Percentiles rank a stretch among this genome's conserved stretches.
phyloP scores from a whole-genome alignment of 2,113 vertebrate genomes.

The Petrocephalus zakoni region DNA sequence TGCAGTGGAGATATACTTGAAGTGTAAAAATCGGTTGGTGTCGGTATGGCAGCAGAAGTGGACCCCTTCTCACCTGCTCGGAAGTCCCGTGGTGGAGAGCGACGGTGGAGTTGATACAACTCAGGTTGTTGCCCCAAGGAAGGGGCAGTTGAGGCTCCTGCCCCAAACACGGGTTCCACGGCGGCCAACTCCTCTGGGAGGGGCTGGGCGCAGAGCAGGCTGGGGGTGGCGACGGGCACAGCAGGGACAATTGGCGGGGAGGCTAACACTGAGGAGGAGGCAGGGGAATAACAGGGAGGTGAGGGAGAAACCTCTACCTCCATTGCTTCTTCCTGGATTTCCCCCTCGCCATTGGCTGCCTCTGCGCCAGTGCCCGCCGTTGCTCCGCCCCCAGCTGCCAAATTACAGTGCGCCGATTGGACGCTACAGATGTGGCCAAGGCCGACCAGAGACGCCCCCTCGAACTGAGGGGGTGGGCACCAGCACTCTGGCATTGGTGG shows the following conservation, averaged over 20 bases:
- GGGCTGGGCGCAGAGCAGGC: slow-evolving; percentile 62
- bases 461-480: slow-evolving; percentile 28
- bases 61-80: slow-evolving; percentile 57
- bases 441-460: slow-evolving; percentile 28
- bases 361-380: slow-evolving; percentile 26
- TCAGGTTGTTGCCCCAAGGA: slow-evolving; percentile 68
- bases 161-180: slow-evolving; percentile 72
- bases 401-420: slow-evolving; percentile 42
- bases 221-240: slow-evolving; percentile 46
- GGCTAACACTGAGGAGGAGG: slow-evolving; percentile 16
- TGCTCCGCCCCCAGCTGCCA: slow-evolving; percentile 41
- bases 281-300: background rate
- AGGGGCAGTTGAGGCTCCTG: slow-evolving; percentile 65
- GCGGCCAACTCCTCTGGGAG: slow-evolving; percentile 71
- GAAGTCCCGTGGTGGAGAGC: slow-evolving; percentile 60
- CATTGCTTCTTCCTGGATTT: slow-evolving; percentile 21
- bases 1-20: background rate
- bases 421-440: slow-evolving; percentile 45
- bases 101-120: slow-evolving; percentile 79
- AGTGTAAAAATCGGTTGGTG: background rate
- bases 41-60: background rate
- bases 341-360: slow-evolving; percentile 11
- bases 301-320: slow-evolving; percentile 23
- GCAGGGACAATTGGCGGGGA: slow-evolving; percentile 31
- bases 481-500: slow-evolving; percentile 20